Percentiles rank a stretch among this genome's conserved stretches.
Evolutionary conservation across 2,797 vertebrate genomes (phyloP).

Genomic region (Ctenopoma kingsleyae): DNA sequence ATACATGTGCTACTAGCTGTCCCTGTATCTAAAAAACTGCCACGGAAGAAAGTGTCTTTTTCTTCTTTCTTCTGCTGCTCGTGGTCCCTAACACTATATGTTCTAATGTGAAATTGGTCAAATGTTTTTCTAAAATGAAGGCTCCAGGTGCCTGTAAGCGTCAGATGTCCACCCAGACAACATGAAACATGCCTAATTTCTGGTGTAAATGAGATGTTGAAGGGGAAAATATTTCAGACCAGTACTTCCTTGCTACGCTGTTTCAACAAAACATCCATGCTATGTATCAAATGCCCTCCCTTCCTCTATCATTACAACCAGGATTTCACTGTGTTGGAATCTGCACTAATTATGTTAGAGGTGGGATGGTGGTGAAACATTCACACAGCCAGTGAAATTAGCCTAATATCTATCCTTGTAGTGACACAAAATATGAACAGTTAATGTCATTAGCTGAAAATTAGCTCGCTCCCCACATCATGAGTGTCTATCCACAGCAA

Average conservation of each 20-base stretch:
- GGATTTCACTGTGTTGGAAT: conserved; percentile 2
- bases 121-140: not conserved
- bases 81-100: not conserved
- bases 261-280: not conserved
- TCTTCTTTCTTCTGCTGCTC: not conserved
- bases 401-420: not conserved
- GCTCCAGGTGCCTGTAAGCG: not conserved
- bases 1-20: not conserved
- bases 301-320: not conserved
- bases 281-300: not conserved
- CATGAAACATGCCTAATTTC: not conserved
- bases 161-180: not conserved
- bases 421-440: conserved; percentile 24
- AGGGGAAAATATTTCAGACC: not conserved
- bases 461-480: conserved; percentile 23
- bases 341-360: not conserved
- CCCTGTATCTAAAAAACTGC: not conserved
- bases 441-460: conserved; percentile 40
- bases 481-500: conserved; percentile 43
- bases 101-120: not conserved
- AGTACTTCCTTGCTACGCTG: not conserved
- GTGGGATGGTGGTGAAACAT: conserved; percentile 1
- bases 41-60: not conserved
- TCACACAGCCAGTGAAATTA: conserved; percentile 18
- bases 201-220: not conserved